Evolutionary conservation across 23 tunicate genomes (phyloP).

Genomic region (Halocynthia roretzi): DNA sequence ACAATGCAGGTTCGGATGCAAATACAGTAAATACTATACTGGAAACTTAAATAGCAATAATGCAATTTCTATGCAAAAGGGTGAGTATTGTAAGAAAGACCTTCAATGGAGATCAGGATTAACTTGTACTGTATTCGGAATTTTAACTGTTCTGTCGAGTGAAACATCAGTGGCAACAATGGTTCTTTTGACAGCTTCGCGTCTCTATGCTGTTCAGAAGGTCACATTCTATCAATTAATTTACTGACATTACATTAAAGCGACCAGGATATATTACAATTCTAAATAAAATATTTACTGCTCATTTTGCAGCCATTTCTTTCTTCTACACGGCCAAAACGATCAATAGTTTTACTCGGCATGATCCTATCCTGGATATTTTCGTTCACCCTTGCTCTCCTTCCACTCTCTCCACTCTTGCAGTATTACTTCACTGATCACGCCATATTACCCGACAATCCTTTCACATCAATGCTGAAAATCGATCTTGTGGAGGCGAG

Average conservation of each 20-base stretch:
- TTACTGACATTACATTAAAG: too few species aligned
- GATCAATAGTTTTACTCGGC: conserved; percentile 7
- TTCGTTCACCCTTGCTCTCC: conserved; percentile 38
- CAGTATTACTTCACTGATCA: conserved; percentile 22
- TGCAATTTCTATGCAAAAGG: not conserved
- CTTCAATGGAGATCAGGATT: conserved; percentile 30
- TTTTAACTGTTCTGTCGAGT: conserved; percentile 33
- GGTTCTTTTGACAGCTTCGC: conserved; percentile 19
- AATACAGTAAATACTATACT: too few species aligned
- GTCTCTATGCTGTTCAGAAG: conserved; percentile 6
- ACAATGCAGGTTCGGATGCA: conserved; percentile 2
- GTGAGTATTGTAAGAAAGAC: conserved; percentile 33
- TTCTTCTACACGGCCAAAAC: conserved; percentile 34
- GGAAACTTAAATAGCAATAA: too few species aligned
- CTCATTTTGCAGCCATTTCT: conserved; percentile 53
- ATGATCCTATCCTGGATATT: conserved; percentile 41
- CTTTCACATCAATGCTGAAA: too few species aligned
- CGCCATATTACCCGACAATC: too few species aligned
- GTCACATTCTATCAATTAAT: too few species aligned
- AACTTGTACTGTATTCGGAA: conserved; percentile 34
- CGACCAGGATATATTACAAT: too few species aligned
- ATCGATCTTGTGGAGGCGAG: too few species aligned
- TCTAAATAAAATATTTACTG: not conserved
- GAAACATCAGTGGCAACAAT: conserved; percentile 34
- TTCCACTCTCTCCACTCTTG: conserved; percentile 34